Base-by-base conservation (phyloP, 1,140 invertebrate genomes). In the Eurosta solidaginis region DNA sequence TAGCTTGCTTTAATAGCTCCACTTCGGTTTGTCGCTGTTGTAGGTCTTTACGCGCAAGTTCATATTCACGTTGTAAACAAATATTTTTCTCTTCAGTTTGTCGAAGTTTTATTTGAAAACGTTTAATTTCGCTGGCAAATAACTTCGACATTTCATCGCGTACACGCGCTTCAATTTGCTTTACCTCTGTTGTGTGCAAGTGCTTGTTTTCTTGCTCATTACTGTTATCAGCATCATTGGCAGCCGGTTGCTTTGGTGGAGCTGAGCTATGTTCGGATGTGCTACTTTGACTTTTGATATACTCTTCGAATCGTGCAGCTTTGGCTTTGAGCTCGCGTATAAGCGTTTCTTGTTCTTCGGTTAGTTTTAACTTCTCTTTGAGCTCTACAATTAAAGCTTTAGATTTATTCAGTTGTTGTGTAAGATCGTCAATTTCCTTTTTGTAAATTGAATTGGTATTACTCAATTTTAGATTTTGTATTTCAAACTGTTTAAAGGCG, bases 91-190 rank as follows among this genome's bases (percentile, higher is more conserved):
- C 89, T 78, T 91, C 89, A 33, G 89, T 82, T 79, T 91, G 88
- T 54, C 90, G 88, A 0, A 90, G 77, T 20, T 88, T 88, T 52
- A 85, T 75, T 9, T 87, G 87, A 77, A 89, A 90, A 33, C 88
- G 89, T 82, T 89, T 91, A 73, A 91, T 88, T 84, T 91, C 90
- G 25, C 88, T 59, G 0, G 90, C 90, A 83, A 91, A 91, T 25
- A 91, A 88, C 80, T 90, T 89, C 0, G 90, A 90, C 84, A 91
- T 90, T 80, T 91, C 90, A 59, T 91, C 89, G 6, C 90, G 83
- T 80, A 91, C 90, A 75, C 90, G 90, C 59, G 85, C 79, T 52
- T 88, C 86, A 10, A 84, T 85, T 6, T 79, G 75, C 73, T 81
- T 83, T 12, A 83, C 81, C 2, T 82, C 80, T 27, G 77, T 78